Evolutionary conservation across 2,888 invertebrate genomes (phyloP).

Genomic region (Microchrysa polita): DNA sequence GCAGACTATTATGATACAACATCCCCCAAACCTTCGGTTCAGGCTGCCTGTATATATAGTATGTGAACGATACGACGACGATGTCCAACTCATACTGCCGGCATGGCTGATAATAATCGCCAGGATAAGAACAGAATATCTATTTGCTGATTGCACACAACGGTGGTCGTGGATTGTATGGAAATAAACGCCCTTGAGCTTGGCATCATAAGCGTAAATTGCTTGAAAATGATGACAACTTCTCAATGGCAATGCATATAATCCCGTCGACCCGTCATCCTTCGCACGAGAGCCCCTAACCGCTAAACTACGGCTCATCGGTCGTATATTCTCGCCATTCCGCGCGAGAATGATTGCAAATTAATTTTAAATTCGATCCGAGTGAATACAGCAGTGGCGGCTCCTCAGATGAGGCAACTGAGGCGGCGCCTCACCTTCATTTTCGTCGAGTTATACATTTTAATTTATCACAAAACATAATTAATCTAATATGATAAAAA

Average conservation of each 20-base stretch:
- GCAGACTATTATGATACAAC: neutral
- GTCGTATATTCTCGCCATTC: no score
- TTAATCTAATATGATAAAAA: no score
- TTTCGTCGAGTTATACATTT: no score
- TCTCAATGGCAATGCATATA: neutral
- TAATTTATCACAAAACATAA: no score
- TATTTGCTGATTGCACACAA: slow-evolving; percentile 22
- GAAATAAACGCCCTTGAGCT: slow-evolving; percentile 27
- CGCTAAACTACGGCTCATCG: no score
- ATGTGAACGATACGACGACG: no score
- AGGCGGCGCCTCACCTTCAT: no score
- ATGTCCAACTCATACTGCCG: slow-evolving; percentile 10
- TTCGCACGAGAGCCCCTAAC: no score
- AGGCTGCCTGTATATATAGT: neutral
- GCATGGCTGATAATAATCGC: no score
- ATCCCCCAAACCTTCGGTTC: neutral
- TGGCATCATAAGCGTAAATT: slow-evolving; percentile 22
- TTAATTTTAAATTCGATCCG: slow-evolving; percentile 1
- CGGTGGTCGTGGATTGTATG: no score
- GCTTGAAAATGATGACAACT: slow-evolving; percentile 27
- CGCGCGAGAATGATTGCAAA: neutral
- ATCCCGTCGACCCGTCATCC: neutral
- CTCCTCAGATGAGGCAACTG: no score
- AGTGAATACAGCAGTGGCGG: no score
- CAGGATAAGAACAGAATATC: slow-evolving; percentile 1